phyloP scores from a whole-genome alignment of 2,797 vertebrate species.

The Poliocrania exsul region DNA sequence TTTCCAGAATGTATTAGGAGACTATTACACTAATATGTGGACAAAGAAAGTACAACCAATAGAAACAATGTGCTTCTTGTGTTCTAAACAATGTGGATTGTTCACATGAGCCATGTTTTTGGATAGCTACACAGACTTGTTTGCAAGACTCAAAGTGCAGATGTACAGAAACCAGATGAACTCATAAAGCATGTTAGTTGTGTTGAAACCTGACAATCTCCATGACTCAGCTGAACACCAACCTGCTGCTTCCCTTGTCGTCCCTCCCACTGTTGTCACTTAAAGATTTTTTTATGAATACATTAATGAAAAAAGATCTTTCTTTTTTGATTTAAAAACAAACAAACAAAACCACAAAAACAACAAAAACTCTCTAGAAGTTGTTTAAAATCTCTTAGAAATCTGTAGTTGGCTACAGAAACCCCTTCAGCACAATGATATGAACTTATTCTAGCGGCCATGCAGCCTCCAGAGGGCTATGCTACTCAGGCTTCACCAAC shows the following conservation, averaged over 20 bases:
- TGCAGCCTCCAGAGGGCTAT: not conserved
- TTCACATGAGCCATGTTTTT: not conserved
- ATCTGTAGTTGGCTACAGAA: not conserved
- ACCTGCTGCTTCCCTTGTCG: not conserved
- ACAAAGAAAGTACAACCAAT: not conserved
- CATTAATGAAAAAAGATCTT: not conserved
- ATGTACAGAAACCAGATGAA: not conserved
- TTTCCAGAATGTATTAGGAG: not conserved
- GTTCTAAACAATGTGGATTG: not conserved
- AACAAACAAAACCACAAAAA: no score
- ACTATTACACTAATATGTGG: not conserved
- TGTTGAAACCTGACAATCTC: not conserved
- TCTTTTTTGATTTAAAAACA: not conserved
- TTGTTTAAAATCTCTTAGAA: not conserved
- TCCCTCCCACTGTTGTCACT: not conserved
- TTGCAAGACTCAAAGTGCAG: not conserved
- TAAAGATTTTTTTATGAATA: not conserved
- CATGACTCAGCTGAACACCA: not conserved
- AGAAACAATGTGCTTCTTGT: not conserved
- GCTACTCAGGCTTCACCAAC: rapidly evolving
- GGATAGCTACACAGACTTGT: not conserved
- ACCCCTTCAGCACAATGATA: not conserved
- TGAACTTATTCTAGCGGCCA: rapidly evolving
- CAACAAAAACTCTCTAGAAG: not conserved
- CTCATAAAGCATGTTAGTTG: not conserved